Conservation (phyloP, 1,140 invertebrate species). For the Tenebrio molitor region DNA sequence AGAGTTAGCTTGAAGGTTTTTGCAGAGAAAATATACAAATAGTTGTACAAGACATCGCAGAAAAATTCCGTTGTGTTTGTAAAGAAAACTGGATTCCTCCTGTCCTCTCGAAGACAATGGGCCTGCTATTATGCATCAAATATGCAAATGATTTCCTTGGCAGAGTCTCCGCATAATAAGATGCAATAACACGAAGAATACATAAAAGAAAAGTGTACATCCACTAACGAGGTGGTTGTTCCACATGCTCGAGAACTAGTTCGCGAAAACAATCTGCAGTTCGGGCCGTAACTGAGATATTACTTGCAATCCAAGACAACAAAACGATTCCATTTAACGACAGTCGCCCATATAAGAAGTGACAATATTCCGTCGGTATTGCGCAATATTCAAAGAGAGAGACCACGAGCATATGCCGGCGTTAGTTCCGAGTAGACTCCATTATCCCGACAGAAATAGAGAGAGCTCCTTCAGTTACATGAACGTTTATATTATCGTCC, state of each 20-base stretch:
- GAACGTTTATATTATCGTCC: conserved; percentile 41
- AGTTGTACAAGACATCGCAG: no score
- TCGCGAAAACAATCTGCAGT: conserved; percentile 31
- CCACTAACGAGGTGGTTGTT: conserved; percentile 27
- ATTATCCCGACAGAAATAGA: conserved; percentile 22
- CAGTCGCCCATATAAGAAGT: conserved; percentile 25
- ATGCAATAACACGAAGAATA: conserved; percentile 25
- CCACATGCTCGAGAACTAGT: conserved; percentile 23
- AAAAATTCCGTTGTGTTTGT: no score
- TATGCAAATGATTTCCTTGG: conserved; percentile 32
- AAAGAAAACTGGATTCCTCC: background rate
- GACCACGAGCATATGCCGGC: conserved; percentile 19
- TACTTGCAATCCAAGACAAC: conserved; percentile 42
- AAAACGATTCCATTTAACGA: conserved; percentile 43
- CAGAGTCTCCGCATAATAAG: conserved; percentile 25
- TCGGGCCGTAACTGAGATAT: conserved; percentile 30
- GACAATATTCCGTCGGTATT: conserved; percentile 31
- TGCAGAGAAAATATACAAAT: no score
- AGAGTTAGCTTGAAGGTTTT: no score
- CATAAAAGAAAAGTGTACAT: conserved; percentile 34
- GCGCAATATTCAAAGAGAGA: conserved; percentile 23
- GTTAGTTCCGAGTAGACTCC: conserved; percentile 17
- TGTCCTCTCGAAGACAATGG: no score
- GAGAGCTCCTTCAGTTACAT: conserved; percentile 35
- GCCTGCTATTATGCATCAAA: conserved; percentile 16